Conservation (phyloP, 2,888 invertebrate species). For the Serripes groenlandicus region DNA sequence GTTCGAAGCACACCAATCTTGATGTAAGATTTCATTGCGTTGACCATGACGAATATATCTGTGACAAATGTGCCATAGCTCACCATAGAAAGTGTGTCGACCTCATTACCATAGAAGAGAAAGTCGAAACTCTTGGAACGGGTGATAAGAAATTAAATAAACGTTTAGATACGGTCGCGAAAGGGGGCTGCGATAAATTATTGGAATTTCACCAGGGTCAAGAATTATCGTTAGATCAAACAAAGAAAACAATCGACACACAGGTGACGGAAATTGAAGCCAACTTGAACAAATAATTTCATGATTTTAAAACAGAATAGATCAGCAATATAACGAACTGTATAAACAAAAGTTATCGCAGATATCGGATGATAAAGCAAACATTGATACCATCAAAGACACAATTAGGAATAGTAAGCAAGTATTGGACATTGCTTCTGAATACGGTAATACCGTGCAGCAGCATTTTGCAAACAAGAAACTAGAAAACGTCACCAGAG, state of each 20-base stretch:
- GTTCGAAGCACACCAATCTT: neutral
- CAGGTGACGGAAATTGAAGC: neutral
- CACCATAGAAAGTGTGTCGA: neutral
- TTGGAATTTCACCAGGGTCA: neutral
- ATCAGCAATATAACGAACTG: neutral
- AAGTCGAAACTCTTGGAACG: neutral
- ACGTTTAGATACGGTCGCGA: neutral
- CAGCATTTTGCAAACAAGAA: neutral
- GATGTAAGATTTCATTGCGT: neutral
- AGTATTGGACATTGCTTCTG: neutral
- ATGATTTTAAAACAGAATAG: neutral
- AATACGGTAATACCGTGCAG: neutral
- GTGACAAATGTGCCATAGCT: conserved; percentile 3
- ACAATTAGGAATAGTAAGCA: neutral
- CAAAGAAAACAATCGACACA: neutral
- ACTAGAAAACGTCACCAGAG: neutral
- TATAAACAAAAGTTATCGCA: neutral
- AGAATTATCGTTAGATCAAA: neutral
- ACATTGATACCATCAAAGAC: neutral
- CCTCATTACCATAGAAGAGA: neutral
- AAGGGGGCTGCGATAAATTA: neutral
- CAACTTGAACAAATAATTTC: neutral
- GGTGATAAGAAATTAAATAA: neutral
- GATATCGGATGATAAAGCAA: neutral
- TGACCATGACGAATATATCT: neutral